phyloP scores from a whole-genome alignment of 30 jellyfish, hydroid and myxozoan species.

The Rhopilema esculentum region DNA sequence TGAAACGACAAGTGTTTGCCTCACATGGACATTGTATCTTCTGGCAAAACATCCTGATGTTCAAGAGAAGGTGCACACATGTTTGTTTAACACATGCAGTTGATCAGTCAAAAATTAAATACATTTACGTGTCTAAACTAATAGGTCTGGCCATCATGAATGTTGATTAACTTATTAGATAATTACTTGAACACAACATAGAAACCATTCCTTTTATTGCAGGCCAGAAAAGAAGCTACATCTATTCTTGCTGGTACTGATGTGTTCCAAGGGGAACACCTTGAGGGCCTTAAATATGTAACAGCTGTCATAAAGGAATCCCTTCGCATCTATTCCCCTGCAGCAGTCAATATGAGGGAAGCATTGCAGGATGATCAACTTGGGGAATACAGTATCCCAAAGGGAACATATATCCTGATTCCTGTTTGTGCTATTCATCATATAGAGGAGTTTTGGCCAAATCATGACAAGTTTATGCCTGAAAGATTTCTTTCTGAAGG shows the following conservation, averaged over 20 bases:
- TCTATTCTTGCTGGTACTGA: slow-evolving; percentile 23
- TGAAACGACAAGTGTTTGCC: slow-evolving; percentile 76
- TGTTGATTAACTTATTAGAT: too few relatives aligned
- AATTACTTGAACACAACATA: not conserved
- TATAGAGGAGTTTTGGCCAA: slow-evolving; percentile 56
- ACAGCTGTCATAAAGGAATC: slow-evolving; percentile 71
- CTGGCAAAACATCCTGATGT: too few relatives aligned
- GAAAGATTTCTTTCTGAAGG: slow-evolving; percentile 49
- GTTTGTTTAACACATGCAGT: too few relatives aligned
- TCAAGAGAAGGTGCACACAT: too few relatives aligned
- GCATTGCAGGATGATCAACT: slow-evolving; percentile 52
- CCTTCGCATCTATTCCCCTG: slow-evolving; percentile 64
- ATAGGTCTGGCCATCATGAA: too few relatives aligned
- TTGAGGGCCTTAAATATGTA: slow-evolving; percentile 42
- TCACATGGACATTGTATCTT: slow-evolving; percentile 75
- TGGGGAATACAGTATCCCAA: slow-evolving; percentile 65
- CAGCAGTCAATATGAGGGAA: slow-evolving; percentile 33
- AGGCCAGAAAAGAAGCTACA: slow-evolving; percentile 58
- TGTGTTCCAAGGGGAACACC: not conserved
- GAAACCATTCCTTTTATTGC: not conserved
- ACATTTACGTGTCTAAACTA: too few relatives aligned
- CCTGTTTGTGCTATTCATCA: slow-evolving; percentile 48
- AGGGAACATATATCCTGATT: slow-evolving; percentile 44
- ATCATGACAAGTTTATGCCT: slow-evolving; percentile 56
- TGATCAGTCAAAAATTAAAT: too few relatives aligned